Percentiles rank a stretch among this genome's conserved stretches.
Evolutionary conservation across 2,888 invertebrate genomes (phyloP).

Genomic region (Laspeyria flexula): DNA sequence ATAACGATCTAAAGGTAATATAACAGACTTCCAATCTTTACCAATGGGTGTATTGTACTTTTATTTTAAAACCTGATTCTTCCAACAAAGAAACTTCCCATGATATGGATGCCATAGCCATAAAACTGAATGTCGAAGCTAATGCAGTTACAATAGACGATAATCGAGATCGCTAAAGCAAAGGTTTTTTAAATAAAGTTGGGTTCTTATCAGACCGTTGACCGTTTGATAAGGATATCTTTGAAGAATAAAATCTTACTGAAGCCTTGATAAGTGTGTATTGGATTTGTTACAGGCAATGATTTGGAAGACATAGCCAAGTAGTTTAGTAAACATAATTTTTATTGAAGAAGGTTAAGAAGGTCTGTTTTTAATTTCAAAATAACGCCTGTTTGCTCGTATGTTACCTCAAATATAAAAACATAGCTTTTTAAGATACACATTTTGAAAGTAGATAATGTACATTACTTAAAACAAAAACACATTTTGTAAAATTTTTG

Average conservation of each 20-base stretch:
- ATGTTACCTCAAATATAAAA: no score
- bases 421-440: no score
- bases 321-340: not conserved
- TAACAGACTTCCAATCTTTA: no score
- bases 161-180: constrained; percentile 23
- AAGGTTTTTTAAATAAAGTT: constrained; percentile 31
- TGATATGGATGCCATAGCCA: not conserved
- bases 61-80: no score
- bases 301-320: not conserved
- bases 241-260: constrained; percentile 6
- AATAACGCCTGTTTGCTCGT: no score
- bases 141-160: constrained; percentile 25
- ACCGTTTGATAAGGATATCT: constrained; percentile 11
- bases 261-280: not conserved
- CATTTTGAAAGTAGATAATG: no score
- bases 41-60: no score
- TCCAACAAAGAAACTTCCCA: not conserved
- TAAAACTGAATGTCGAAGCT: constrained; percentile 15
- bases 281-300: not conserved
- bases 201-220: constrained; percentile 13
- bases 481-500: no score
- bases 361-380: no score
- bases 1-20: no score
- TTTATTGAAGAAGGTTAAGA: not conserved
- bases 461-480: no score